Evolutionary conservation across 2,888 invertebrate genomes (phyloP).

Genomic region (Apamea crenata): DNA sequence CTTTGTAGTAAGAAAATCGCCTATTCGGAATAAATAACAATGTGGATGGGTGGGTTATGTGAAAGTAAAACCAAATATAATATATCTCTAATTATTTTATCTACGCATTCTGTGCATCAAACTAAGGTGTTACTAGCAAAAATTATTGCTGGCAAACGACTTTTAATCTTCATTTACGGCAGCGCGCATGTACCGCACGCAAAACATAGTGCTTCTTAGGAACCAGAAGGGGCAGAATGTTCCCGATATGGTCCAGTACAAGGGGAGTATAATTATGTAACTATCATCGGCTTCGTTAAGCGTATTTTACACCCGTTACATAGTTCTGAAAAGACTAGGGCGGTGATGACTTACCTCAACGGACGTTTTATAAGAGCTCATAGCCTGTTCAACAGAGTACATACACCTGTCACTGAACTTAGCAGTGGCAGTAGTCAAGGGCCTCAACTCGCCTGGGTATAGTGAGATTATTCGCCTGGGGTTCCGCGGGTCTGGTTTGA

Average conservation of each 20-base stretch:
- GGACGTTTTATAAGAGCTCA: constrained; percentile 76
- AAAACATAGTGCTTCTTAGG: neutral
- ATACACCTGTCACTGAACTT: constrained; percentile 84
- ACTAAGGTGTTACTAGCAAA: neutral
- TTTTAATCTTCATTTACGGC: neutral
- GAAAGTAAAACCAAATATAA: neutral
- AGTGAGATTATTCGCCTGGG: constrained; percentile 77
- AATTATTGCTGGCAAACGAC: neutral
- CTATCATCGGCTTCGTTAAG: neutral
- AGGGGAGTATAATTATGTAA: neutral
- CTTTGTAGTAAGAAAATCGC: neutral
- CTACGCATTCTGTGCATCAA: neutral
- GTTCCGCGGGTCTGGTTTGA: constrained; percentile 80
- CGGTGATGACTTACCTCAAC: constrained; percentile 75
- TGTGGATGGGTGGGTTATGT: neutral
- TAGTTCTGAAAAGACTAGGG: neutral
- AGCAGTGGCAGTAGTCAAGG: constrained; percentile 73
- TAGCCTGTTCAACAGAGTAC: constrained; percentile 84
- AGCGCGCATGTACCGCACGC: neutral
- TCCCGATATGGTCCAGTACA: neutral
- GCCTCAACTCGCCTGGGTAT: constrained; percentile 81
- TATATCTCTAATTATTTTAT: neutral
- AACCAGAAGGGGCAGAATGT: neutral
- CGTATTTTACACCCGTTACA: neutral
- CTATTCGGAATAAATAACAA: neutral